Evolutionary conservation across 2,113 vertebrate genomes (phyloP), one percentile per base, ranked within the genome.

Genomic region (Turnix velox): DNA sequence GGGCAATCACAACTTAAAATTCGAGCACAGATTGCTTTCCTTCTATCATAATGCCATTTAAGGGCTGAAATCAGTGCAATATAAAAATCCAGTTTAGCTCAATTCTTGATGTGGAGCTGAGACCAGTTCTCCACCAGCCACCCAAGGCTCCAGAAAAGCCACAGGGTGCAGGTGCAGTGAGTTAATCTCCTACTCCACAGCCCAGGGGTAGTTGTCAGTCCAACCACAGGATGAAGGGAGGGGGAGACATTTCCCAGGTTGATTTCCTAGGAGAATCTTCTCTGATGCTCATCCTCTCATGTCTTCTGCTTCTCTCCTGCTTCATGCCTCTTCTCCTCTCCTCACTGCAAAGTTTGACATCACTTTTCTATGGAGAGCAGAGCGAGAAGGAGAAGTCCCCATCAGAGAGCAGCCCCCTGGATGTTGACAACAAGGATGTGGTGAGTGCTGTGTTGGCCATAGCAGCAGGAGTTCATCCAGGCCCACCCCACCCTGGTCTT

Each of bases 301-400:
- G 5, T 77, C 39, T 54, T 49, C 27, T 68, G 22, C 25, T 77
- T 76, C 52, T 71, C 37, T 87, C 65, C 55, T 42, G 30, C 63
- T 45, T 95, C 58, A 55, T 31, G 14, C 5, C 37, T 84, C 19
- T 0, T 0, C 40, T 69, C 10, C 40, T 62, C 24, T 35, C 8
- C 27, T 78, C 40, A 9, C 52, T 82, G 42, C 48, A 40, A 96
- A 99, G 99, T 95, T 95, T 99, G 93, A 99, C 99, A 0, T 99
- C 99, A 0, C 97, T 99, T 90, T 99, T 99, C 97, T 99, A 99
- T 2, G 99, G 99, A 88, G 99, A 99, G 94, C 98, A 98, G 54
- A 99, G 98, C 0, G 99, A 99, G 96, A 99, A 99, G 87, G 99
- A 99, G 97, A 99, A 99, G 28, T 99, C 99, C 10, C 99, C 99